Evolutionary conservation across 1,140 invertebrate species (phyloP).

Genomic region (Drosophila punjabiensis): DNA sequence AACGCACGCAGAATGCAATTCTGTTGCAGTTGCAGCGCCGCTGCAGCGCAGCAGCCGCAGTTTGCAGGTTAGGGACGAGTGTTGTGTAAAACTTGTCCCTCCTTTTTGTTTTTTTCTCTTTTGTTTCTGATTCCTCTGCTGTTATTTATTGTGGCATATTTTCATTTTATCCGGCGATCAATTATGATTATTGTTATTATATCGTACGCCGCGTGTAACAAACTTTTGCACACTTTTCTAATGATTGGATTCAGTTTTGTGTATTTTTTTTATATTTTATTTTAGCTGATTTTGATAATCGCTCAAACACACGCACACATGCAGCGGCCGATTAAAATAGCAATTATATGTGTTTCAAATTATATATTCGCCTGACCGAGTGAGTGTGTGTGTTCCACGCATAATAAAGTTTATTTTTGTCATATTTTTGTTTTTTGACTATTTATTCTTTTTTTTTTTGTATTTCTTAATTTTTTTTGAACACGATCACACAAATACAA

Average conservation of each 20-base stretch:
- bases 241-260: conserved; percentile 41
- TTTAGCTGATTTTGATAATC: conserved; percentile 44
- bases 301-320: conserved; percentile 27
- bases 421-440: conserved; percentile 44
- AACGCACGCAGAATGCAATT: conserved; percentile 67
- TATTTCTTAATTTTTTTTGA: conserved; percentile 25
- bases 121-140: conserved; percentile 43
- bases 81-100: conserved; percentile 72
- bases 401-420: conserved; percentile 82
- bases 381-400: conserved; percentile 60
- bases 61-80: conserved; percentile 81
- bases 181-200: conserved; percentile 37
- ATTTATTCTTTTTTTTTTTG: conserved; percentile 19
- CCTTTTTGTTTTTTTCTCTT: conserved; percentile 53
- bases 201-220: conserved; percentile 67
- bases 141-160: conserved; percentile 20
- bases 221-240: conserved; percentile 74
- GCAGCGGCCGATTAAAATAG: conserved; percentile 45
- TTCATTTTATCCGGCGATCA: conserved; percentile 17
- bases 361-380: conserved; percentile 33
- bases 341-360: conserved; percentile 48
- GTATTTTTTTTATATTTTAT: background rate
- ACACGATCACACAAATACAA: conserved; percentile 43
- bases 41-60: conserved; percentile 46
- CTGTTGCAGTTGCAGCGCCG: conserved; percentile 41